Evolutionary conservation across 2,888 invertebrate genomes (phyloP).

Genomic region (Geotrupes spiniger): DNA sequence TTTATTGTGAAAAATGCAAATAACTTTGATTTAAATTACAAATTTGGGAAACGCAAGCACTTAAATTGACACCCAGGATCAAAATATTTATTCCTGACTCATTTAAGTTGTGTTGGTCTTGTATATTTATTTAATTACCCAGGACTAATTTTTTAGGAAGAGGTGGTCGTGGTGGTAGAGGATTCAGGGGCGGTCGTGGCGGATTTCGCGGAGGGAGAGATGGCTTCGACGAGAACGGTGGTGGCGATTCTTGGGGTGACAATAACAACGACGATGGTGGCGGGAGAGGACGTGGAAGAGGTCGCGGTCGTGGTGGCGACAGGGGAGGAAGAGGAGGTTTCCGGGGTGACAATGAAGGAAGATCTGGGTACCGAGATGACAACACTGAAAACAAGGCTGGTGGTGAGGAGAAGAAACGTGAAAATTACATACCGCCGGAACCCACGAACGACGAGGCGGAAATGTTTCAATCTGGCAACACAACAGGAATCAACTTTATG

Average conservation of each 20-base stretch:
- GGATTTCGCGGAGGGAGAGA: constrained; percentile 32
- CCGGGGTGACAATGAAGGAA: constrained; percentile 19
- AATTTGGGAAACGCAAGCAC: no score
- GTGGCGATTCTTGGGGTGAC: constrained; percentile 42
- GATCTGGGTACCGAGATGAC: constrained; percentile 8
- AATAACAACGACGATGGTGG: constrained; percentile 41
- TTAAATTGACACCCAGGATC: no score
- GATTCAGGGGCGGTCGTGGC: constrained; percentile 27
- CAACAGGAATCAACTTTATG: constrained; percentile 87
- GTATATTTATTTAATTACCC: constrained; percentile 5
- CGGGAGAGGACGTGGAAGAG: constrained; percentile 22
- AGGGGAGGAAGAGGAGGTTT: constrained; percentile 23
- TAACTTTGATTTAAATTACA: no score
- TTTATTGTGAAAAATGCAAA: no score
- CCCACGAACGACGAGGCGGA: constrained; percentile 67
- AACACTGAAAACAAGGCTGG: constrained; percentile 15
- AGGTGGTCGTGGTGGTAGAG: constrained; percentile 23
- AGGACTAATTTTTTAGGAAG: constrained; percentile 24
- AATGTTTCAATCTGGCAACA: constrained; percentile 67
- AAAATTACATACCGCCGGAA: constrained; percentile 72
- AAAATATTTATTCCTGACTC: no score
- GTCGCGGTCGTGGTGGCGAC: constrained; percentile 22
- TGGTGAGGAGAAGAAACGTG: constrained; percentile 56
- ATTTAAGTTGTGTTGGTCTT: not conserved
- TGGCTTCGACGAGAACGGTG: constrained; percentile 28